Evolutionary conservation across 2,797 vertebrate species (phyloP), one percentile per base, ranked within the genome.

Genomic region (Phataginus tetradactyla): DNA sequence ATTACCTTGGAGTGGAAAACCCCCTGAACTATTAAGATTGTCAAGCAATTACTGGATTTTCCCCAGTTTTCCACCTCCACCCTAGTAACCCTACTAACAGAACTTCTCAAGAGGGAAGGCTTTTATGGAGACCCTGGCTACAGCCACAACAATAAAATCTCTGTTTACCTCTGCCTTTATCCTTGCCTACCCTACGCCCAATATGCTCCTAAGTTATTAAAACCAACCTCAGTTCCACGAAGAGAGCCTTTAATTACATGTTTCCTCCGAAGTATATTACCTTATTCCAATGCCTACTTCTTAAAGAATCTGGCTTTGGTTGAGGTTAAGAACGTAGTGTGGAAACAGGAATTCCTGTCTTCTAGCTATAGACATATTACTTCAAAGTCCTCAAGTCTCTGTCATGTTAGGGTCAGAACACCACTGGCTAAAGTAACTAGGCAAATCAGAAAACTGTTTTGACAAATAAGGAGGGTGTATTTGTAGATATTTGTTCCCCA

Each of bases 1-100:
- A 71, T 86, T 96, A 92, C 92, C 66, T 87, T 95, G 27, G 37
- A 77, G 27, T 92, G 64, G 94, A 96, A 97, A 92, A 4, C 39
- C 75, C 86, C 95, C 53, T 80, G 9, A 85, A 72, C 34, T 94
- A 53, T 95, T 87, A 87, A 96, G 53, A 39, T 89, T 32, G 45
- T 80, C 15, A 94, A 86, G 17, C 20, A 57, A 75, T 92, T 75
- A 80, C 61, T 95, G 92, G 93, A 97, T 61, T 95, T 96, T 39
- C 95, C 95, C 95, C 72, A 92, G 86, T 95, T 96, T 96, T 90
- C 91, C 64, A 95, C 49, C 5, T 87, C 75, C 49, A 95, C 27
- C 11, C 57, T 84, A 87, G 61, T 71, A 72, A 64, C 29, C 53
- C 66, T 69, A 66, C 20, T 80, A 86, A 63, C 51, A 87, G 45